Evolutionary conservation across 2,797 vertebrate species (phyloP), one percentile per base, ranked within the genome.

Genomic region (Oreonectes daqikongensis): DNA sequence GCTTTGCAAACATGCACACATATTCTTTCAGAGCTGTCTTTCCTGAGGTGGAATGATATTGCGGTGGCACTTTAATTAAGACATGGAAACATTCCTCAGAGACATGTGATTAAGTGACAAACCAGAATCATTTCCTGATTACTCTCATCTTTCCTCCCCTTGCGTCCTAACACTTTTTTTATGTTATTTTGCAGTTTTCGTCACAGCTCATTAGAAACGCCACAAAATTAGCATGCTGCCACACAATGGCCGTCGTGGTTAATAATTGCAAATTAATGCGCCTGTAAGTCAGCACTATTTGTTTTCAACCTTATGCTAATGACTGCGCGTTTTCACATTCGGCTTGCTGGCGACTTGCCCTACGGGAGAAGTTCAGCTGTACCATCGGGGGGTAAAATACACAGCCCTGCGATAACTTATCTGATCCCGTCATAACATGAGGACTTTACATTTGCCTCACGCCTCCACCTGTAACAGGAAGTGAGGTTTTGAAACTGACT

Each of bases 201-300:
- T 84, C 83, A 84, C 80, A 84, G 85, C 82, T 89, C 87, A 89
- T 90, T 88, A 85, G 85, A 87, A 77, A 81, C 77, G 67, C 69
- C 69, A 72, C 74, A 65, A 82, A 82, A 82, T 85, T 55, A 89
- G 83, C 85, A 82, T 63, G 48, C 32, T 78, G 78, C 59, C 50
- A 67, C 79, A 69, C 48, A 72, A 70, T 78, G 78, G 65, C 80
- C 65, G 53, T 71, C 65, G 57, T 80, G 82, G 68, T 65, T 72
- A 76, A 75, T 22, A 75, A 71, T 72, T 70, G 50, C 74, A 71
- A 75, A 83, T 55, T 71, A 79, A 83, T 77, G 75, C 60, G 65
- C 75, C 46, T 61, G 50, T 75, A 26, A 61, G 57, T 78, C 69
- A 22, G 55, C 69, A 77, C 79, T 71, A 72, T 67, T 69, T 44